A percentile compares a stretch with the other conserved stretches of the same genome.
Conservation (phyloP, 2,113 vertebrate genomes). For the Tetraodon nigroviridis region DNA sequence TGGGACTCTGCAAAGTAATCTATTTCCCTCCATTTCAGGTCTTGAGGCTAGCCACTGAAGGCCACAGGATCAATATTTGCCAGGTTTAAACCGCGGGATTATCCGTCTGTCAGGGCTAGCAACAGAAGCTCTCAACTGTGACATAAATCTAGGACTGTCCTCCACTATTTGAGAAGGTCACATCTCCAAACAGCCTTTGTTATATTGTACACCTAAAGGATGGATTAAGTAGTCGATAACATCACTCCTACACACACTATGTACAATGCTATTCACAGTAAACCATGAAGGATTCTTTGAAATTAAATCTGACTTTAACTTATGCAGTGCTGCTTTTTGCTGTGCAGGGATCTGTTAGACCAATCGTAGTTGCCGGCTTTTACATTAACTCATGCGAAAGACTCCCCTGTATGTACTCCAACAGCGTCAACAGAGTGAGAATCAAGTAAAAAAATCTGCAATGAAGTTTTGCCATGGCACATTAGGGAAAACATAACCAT, state of each 20-base stretch:
- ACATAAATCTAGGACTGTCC: conserved; percentile 74
- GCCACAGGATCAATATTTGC: conserved; percentile 78
- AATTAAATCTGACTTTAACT: conserved; percentile 27
- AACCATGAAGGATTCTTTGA: conserved; percentile 21
- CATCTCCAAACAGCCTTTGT: conserved; percentile 58
- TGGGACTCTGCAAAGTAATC: conserved; percentile 65
- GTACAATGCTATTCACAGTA: conserved; percentile 30
- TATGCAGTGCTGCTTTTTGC: not conserved
- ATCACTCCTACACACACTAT: conserved; percentile 39
- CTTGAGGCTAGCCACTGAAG: conserved; percentile 66
- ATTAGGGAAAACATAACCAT: not conserved
- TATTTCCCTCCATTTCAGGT: conserved; percentile 73
- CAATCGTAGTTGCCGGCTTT: not conserved
- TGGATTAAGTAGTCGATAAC: conserved; percentile 62
- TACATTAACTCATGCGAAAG: not conserved
- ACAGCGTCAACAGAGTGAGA: not conserved
- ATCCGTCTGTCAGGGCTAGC: conserved; percentile 72
- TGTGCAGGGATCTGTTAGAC: not conserved
- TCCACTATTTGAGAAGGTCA: conserved; percentile 72
- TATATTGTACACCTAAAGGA: conserved; percentile 60
- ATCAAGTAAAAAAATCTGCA: not conserved
- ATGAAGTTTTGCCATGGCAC: not conserved
- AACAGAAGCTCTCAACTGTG: conserved; percentile 75
- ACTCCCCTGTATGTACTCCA: not conserved
- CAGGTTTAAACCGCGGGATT: conserved; percentile 81